Evolutionary conservation across 2,797 vertebrate genomes (phyloP).

Genomic region (Coregonus suidteri): DNA sequence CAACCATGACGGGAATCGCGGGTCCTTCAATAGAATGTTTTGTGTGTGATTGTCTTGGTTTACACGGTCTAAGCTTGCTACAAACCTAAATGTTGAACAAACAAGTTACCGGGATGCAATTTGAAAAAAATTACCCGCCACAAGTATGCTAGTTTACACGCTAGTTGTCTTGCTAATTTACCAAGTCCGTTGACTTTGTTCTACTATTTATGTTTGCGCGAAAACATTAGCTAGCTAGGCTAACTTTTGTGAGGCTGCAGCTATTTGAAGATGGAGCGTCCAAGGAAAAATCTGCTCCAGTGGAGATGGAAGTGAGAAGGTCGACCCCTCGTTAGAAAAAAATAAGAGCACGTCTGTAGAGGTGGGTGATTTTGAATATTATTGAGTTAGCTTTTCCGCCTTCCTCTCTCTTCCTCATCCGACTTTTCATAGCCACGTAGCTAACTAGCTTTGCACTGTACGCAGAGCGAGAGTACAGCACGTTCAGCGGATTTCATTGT

Average conservation of each 20-base stretch:
- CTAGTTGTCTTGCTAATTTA: background rate
- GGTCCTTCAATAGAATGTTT: slow-evolving; percentile 69
- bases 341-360: slow-evolving; percentile 18
- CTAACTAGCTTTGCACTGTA: slow-evolving; percentile 37
- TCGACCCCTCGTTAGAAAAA: slow-evolving; percentile 43
- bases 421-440: slow-evolving; percentile 67
- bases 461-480: too few species aligned
- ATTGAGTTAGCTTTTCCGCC: slow-evolving; percentile 66
- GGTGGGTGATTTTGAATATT: slow-evolving; percentile 63
- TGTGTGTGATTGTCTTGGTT: slow-evolving; percentile 16
- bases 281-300: slow-evolving; percentile 32
- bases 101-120: background rate
- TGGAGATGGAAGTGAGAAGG: slow-evolving; percentile 26
- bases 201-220: background rate
- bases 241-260: background rate
- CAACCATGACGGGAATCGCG: slow-evolving; percentile 72
- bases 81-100: background rate
- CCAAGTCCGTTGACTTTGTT: background rate
- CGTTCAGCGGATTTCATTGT: background rate
- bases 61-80: background rate
- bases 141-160: background rate
- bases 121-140: too few species aligned
- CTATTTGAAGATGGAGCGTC: slow-evolving; percentile 48
- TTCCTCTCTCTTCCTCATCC: slow-evolving; percentile 60
- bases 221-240: background rate